phyloP scores from a whole-genome alignment of 2,113 vertebrate species.

The Ceyx cyanopectus region DNA sequence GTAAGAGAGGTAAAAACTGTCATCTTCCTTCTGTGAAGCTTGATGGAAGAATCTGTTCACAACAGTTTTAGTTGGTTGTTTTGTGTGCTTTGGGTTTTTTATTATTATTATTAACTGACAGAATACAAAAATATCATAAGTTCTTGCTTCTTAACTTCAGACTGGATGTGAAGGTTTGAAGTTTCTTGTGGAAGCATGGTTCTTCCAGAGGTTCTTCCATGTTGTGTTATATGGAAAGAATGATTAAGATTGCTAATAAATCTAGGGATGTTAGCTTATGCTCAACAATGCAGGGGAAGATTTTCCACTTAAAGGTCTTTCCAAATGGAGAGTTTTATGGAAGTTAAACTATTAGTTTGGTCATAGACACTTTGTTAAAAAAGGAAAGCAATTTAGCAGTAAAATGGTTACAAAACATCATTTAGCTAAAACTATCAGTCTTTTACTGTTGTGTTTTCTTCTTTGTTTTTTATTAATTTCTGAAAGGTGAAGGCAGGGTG shows the following conservation, averaged over 20 bases:
- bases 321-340: neutral
- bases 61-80: neutral
- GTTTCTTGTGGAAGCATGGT: too few relatives aligned
- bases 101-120: neutral
- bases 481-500: neutral
- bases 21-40: neutral
- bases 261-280: neutral
- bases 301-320: neutral
- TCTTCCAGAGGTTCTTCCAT: neutral
- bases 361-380: neutral
- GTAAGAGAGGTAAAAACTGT: neutral
- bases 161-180: neutral
- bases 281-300: neutral
- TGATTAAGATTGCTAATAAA: neutral
- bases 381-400: neutral
- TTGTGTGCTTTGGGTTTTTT: too few relatives aligned
- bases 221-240: neutral
- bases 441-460: neutral
- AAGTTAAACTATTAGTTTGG: neutral
- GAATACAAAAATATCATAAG: neutral
- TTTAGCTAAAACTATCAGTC: neutral
- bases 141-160: neutral
- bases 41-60: neutral
- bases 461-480: neutral
- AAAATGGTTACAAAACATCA: neutral